Evolutionary conservation across 1,140 invertebrate species (phyloP).

Genomic region (Bombus superbus): DNA sequence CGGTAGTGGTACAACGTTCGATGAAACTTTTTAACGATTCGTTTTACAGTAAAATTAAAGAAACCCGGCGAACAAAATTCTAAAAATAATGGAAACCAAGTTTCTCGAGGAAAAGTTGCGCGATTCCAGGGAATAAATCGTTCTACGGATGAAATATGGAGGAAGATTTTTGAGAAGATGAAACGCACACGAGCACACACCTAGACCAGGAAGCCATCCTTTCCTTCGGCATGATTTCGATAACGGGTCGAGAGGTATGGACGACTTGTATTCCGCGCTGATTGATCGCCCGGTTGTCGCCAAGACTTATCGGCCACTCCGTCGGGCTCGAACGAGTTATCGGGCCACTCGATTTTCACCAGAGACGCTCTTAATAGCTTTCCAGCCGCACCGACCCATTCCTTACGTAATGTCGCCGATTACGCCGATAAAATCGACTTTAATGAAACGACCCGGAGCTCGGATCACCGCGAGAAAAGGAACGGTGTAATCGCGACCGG

Average conservation of each 20-base stretch:
- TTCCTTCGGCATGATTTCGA: constrained; percentile 54
- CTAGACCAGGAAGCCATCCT: background rate
- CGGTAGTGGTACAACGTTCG: too few species aligned
- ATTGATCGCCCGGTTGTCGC: constrained; percentile 61
- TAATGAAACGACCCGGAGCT: constrained; percentile 13
- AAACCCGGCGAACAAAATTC: too few species aligned
- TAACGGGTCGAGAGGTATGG: constrained; percentile 49
- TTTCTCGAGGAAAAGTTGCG: too few species aligned
- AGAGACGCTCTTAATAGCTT: constrained; percentile 40
- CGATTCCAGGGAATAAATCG: background rate
- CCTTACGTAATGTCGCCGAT: constrained; percentile 51
- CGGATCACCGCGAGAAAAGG: background rate
- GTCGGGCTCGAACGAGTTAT: constrained; percentile 63
- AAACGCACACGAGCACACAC: background rate
- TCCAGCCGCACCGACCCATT: constrained; percentile 45
- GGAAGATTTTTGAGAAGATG: constrained; percentile 9
- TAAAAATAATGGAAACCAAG: too few species aligned
- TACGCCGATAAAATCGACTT: constrained; percentile 44
- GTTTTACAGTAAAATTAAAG: too few species aligned
- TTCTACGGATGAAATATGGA: background rate
- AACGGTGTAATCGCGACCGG: background rate
- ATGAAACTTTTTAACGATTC: too few species aligned
- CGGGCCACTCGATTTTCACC: constrained; percentile 62
- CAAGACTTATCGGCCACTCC: constrained; percentile 63
- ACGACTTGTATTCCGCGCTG: constrained; percentile 61